Base-by-base conservation (phyloP, 2,888 invertebrate species). In the Volucella zonaria region DNA sequence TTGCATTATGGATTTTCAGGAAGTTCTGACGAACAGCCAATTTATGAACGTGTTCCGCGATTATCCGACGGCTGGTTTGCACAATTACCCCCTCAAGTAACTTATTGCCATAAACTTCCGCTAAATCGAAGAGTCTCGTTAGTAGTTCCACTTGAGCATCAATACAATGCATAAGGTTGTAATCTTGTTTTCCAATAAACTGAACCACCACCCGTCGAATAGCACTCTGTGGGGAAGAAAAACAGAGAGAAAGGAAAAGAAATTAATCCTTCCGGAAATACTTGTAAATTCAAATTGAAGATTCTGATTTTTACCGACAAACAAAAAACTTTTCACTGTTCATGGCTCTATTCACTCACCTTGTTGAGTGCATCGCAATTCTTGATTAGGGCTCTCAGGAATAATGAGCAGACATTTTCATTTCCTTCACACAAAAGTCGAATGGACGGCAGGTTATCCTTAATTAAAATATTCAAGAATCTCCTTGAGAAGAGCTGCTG, bases 381-480 rank as follows among this genome's bases (percentile, higher is more conserved):
- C 74, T 88, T 88, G 75, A 90, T 88, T 88, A 90, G 85, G 82
- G 90, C 89, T 85, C 88, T 87, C 86, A 88, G 88, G 88, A 90
- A 88, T 89, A 90, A 89, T 88, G 90, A 90, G 89, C 89, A 89
- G 88, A 89, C 89, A 87, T 90, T 89, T 62, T 89, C 88, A 87
- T 89, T 89, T 88, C 88, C 89, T 88, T 90, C 89, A 87, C 90
- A 90, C 75, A 91, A 88, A 87, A 89, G 88, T 88, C 90, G 88
- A 88, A 91, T 89, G 87, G 90, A 91, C 87, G 89, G 88, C 88
- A 90, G 90, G 89, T 90, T 89, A 88, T 90, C 90, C 87, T 89
- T 89, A 89, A 91, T 90, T 90, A 91, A 89, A 88, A 90, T 89
- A 89, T 89, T 90, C 88, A 90, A 87, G 89, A 88, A 88, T 68